These are phyloP conservation scores for Chelonia mydas DNA, from an alignment of 2,797 vertebrate genomes.

Conservation along the genomic window DNA sequence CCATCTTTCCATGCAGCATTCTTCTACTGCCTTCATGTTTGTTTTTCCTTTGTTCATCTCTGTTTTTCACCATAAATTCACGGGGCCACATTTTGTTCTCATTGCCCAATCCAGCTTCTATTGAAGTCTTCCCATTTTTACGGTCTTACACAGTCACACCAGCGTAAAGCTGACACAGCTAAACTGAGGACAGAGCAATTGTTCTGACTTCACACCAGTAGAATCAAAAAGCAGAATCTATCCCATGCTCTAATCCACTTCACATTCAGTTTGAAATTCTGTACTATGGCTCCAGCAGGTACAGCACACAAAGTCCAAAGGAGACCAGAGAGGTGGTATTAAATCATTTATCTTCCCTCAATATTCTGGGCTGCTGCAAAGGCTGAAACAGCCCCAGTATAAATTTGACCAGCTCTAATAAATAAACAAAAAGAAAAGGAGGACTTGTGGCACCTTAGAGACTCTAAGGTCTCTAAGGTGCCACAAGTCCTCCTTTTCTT, in stretches of 20 bases:
- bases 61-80: not conserved
- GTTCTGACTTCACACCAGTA: not conserved
- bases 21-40: not conserved
- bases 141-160: not conserved
- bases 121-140: not conserved
- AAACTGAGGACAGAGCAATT: not conserved
- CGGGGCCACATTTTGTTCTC: fast-evolving
- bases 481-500: too few species aligned
- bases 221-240: not conserved
- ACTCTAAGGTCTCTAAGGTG: too few species aligned
- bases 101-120: not conserved
- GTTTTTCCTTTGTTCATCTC: not conserved
- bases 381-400: not conserved
- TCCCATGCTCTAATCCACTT: not conserved
- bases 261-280: not conserved
- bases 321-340: not conserved
- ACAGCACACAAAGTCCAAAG: not conserved
- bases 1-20: not conserved
- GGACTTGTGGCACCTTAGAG: too few species aligned
- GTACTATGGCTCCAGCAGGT: not conserved
- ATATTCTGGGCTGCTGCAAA: not conserved
- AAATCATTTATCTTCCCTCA: not conserved
- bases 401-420: not conserved
- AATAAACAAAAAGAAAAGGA: too few species aligned
- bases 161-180: not conserved